Base-by-base conservation (phyloP, 2,797 vertebrate species). In the Notoglanidium macrostoma region DNA sequence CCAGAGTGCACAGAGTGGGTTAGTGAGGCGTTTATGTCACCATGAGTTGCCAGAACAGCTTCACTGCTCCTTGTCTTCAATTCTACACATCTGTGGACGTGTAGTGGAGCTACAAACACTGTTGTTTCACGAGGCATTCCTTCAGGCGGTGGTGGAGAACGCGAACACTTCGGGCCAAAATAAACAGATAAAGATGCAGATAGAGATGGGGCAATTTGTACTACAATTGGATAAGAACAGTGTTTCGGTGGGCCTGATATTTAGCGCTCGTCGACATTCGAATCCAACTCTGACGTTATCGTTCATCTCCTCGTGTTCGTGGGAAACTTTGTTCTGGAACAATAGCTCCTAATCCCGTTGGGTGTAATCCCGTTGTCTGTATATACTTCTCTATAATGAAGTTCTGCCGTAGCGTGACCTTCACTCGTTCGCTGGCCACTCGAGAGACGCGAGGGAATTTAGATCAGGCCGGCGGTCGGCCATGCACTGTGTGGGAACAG, bases 371-470 rank as follows among this genome's bases (percentile, higher is more conserved):
- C 92, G 94, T 90, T 96, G 96, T 96, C 96, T 95, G 97, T 97
- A 97, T 97, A 97, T 97, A 96, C 95, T 95, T 95, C 94, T 94
- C 93, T 92, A 95, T 97, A 97, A 97, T 96, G 96, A 97, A 96
- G 96, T 92, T 90, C 87, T 89, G 81, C 94, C 87, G 90, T 93
- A 93, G 92, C 93, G 94, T 94, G 94, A 96, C 93, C 93, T 95
- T 95, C 95, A 94, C 92, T 93, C 94, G 49, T 91, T 89, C 88
- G 89, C 85, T 88, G 89, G 90, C 90, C 90, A 82, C 92, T 94
- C 72, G 51, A 88, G 83, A 80, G 89, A 94, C 92, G 93, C 94
- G 93, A 94, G 89, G 49, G 89, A 94, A 88, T 91, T 94, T 92
- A 93, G 93, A 95, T 95, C 92, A 92, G 94, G 81, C 87, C 17